phyloP scores from a whole-genome alignment of 1,140 invertebrate species.

The Druon quercuslanigerum region DNA sequence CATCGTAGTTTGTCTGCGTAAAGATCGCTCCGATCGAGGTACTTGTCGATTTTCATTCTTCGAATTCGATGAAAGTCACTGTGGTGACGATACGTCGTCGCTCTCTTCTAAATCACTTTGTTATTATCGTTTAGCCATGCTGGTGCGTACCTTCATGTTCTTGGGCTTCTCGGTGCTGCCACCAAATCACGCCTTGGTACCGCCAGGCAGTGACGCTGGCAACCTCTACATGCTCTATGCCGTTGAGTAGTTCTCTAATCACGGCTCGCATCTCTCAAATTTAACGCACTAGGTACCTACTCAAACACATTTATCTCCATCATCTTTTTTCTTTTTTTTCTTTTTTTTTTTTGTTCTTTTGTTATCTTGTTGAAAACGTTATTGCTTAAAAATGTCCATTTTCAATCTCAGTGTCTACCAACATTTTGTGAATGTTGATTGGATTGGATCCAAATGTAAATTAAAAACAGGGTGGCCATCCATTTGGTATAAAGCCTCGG shows the following conservation, averaged over 20 bases:
- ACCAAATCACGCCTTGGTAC: constrained; percentile 86
- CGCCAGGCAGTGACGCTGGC: constrained; percentile 79
- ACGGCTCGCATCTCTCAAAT: constrained; percentile 64
- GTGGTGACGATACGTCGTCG: constrained; percentile 29
- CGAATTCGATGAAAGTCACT: constrained; percentile 40
- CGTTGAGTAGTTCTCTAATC: constrained; percentile 80
- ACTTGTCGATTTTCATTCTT: constrained; percentile 54
- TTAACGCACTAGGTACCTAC: constrained; percentile 60
- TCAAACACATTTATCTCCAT: no score
- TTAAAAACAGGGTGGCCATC: no score
- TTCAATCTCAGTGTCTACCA: no score
- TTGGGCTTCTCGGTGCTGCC: constrained; percentile 92
- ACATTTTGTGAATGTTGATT: no score
- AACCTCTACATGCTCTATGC: constrained; percentile 89
- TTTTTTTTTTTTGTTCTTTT: no score
- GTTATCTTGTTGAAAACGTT: no score
- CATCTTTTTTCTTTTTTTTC: no score
- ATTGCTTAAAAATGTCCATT: no score
- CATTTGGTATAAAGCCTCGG: no score
- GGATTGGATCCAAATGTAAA: no score
- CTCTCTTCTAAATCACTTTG: constrained; percentile 39
- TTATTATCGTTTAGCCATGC: constrained; percentile 79
- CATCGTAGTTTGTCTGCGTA: constrained; percentile 89
- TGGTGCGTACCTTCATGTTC: constrained; percentile 97
- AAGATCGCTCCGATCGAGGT: constrained; percentile 89